Base-by-base conservation (phyloP, 2,888 invertebrate species). In the Yponomeuta cagnagella region DNA sequence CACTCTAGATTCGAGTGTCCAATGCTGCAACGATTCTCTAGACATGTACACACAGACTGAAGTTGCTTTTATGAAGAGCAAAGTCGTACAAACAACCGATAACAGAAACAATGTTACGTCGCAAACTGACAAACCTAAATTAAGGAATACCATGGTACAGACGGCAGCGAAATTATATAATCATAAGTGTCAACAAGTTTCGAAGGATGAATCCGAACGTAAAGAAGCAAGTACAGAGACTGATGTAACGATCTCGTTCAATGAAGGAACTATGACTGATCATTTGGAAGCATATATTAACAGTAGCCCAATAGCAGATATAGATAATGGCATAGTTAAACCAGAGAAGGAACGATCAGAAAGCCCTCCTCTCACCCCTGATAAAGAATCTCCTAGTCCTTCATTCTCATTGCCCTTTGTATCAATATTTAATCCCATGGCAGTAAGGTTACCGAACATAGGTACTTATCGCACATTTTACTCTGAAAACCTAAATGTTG, bases 401-500 rank as follows among this genome's bases (percentile, higher is more conserved):
- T 79, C 82, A 43, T 86, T 85, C 74, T 82, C 83, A 71, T 87
- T 86, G 73, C 86, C 91, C 33, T 86, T 92, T 76, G 84, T 86
- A 75, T 88, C 93, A 71, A 80, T 92, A 75, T 91, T 92, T 79
- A 91, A 85, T 80, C 86, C 90, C 73, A 83, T 93, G 85, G 90
- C 90, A 78, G 87, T 89, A 80, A 87, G 90, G 81, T 83, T 93
- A 80, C 88, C 91, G 77, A 82, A 83, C 76, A 83, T 93, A 93
- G 93, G 93, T 93, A 92, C 82, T 81, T 85, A 83, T 80, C 64
- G 68, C 58, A 52, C 70, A 74, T 75, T 74, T 81, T 68, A 69
- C 73, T 58, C 52, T 75, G 71, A 70, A 71, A 33, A 33, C 64
- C 37, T 78, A 74, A 37, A 75, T 77, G 77, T 79, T 76, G 76